Percentiles rank a stretch among this genome's conserved stretches.
phyloP scores from a whole-genome alignment of 1,140 invertebrate species.

The Sarcophaga peregrina region DNA sequence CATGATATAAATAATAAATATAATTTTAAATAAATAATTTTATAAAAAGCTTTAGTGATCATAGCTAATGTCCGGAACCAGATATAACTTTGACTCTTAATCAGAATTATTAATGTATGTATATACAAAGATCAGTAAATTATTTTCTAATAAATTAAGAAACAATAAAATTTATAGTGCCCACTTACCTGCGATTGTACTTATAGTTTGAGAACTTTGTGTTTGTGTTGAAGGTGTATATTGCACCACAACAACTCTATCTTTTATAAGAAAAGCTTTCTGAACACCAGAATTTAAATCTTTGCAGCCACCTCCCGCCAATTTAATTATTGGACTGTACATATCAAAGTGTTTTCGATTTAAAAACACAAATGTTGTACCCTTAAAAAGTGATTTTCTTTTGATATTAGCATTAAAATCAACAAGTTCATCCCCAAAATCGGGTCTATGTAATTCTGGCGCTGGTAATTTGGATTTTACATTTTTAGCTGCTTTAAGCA shows the following conservation, averaged over 20 bases:
- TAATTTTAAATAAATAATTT: too few species aligned
- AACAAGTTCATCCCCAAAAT: conserved; percentile 56
- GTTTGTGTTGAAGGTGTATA: conserved; percentile 64
- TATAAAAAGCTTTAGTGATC: too few species aligned
- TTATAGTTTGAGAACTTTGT: conserved; percentile 68
- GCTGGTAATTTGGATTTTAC: conserved; percentile 67
- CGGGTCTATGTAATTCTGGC: conserved; percentile 69
- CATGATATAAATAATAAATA: too few species aligned
- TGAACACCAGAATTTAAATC: conserved; percentile 68
- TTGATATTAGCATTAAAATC: conserved; percentile 69
- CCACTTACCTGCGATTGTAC: conserved; percentile 65
- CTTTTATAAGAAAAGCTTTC: conserved; percentile 66
- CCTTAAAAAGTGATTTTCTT: conserved; percentile 70
- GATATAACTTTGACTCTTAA: too few species aligned
- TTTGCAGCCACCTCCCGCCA: conserved; percentile 64
- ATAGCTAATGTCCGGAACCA: too few species aligned
- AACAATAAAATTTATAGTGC: neutral
- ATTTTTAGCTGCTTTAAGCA: conserved; percentile 66
- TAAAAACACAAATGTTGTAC: conserved; percentile 74
- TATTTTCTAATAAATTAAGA: too few species aligned
- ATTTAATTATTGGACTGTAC: conserved; percentile 68
- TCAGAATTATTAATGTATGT: too few species aligned
- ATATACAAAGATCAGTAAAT: too few species aligned
- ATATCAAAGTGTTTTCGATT: conserved; percentile 70
- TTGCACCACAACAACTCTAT: conserved; percentile 69